phyloP scores from a whole-genome alignment of 2,888 invertebrate genomes.

The Tinea semifulvella region DNA sequence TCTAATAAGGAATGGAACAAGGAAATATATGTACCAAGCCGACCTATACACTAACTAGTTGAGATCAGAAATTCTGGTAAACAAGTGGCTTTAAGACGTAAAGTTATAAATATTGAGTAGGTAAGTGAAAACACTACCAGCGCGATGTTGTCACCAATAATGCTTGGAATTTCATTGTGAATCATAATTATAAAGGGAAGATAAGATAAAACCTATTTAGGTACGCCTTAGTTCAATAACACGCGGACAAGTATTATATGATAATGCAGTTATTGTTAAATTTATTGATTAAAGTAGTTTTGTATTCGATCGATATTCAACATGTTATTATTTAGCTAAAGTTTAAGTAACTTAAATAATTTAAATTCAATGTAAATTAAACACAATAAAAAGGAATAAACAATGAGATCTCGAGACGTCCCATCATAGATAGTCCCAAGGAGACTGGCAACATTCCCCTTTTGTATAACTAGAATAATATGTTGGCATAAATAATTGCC shows the following conservation, averaged over 20 bases:
- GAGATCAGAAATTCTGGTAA: too few relatives aligned
- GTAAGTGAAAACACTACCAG: constrained; percentile 7
- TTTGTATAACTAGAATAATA: too few relatives aligned
- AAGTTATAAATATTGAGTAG: neutral
- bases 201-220: constrained; percentile 40
- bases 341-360: too few relatives aligned
- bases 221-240: constrained; percentile 44
- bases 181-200: constrained; percentile 39
- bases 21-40: neutral
- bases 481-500: too few relatives aligned
- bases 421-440: too few relatives aligned
- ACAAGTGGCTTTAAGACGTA: neutral
- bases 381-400: too few relatives aligned
- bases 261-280: constrained; percentile 1
- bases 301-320: too few relatives aligned
- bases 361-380: too few relatives aligned
- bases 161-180: constrained; percentile 23
- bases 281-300: too few relatives aligned
- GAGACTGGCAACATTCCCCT: too few relatives aligned
- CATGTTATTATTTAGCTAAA: too few relatives aligned
- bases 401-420: too few relatives aligned
- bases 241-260: constrained; percentile 5
- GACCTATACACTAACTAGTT: neutral
- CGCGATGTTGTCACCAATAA: constrained; percentile 1
- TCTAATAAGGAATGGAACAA: constrained; percentile 6